phyloP scores from a whole-genome alignment of 2,888 invertebrate genomes.

The Myathropa florea region DNA sequence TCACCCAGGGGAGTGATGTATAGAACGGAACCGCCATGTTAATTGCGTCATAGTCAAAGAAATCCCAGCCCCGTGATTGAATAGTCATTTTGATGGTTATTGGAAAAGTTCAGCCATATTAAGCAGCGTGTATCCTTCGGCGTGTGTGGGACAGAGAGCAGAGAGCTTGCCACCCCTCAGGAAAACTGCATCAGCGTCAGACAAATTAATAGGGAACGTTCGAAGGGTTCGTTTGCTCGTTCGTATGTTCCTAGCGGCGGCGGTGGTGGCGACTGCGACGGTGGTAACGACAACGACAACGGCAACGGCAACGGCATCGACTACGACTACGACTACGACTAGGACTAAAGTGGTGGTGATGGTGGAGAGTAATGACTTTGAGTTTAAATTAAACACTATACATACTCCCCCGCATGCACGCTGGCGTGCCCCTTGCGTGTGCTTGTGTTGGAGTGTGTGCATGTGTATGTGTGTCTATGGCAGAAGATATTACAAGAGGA shows the following conservation, averaged over 20 bases:
- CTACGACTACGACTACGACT: not conserved
- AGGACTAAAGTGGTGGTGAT: constrained; percentile 5
- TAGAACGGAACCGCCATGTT: constrained; percentile 61
- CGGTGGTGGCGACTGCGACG: not conserved
- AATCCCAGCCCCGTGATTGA: constrained; percentile 68
- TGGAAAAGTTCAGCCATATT: constrained; percentile 69
- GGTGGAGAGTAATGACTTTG: constrained; percentile 66
- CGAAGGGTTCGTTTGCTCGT: constrained; percentile 44
- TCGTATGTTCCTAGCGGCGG: not conserved
- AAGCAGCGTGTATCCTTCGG: constrained; percentile 27
- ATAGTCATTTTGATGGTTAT: constrained; percentile 71
- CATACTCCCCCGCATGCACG: constrained; percentile 8
- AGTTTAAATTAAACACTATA: constrained; percentile 65
- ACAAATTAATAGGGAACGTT: constrained; percentile 67
- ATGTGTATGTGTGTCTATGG: constrained; percentile 25
- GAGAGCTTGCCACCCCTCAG: not conserved
- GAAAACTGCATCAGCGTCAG: constrained; percentile 62
- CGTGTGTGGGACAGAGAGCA: constrained; percentile 29
- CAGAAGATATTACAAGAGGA: constrained; percentile 72
- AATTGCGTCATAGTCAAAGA: constrained; percentile 69
- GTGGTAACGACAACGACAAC: not conserved
- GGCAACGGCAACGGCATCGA: not conserved
- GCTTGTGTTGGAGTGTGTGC: constrained; percentile 3
- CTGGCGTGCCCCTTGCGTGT: not conserved
- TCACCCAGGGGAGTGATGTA: not conserved